Evolutionary conservation across 2,888 invertebrate genomes (phyloP), one percentile per base, ranked within the genome.

Genomic region (Pogonocherus hispidulus): DNA sequence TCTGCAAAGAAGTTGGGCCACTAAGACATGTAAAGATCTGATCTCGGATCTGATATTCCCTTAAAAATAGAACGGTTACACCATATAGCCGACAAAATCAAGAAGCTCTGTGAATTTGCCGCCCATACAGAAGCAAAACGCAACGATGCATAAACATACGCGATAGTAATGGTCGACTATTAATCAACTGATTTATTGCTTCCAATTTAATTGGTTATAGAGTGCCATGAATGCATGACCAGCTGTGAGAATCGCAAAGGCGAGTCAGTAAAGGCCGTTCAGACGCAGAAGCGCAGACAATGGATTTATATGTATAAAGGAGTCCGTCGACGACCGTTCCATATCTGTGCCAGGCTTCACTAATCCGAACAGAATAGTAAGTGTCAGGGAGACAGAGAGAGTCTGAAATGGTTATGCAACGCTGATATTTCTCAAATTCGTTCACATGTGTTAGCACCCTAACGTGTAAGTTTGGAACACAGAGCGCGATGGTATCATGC

Each of bases 181-280:
- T 51, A 51, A 51, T 51, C 23, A 55, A 41, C 19, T 35, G 41
- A 35, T 54, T 35, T 54, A 54, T 54, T 54, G 18, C 27, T 54
- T 54, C 27, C 35, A 32, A 54, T 54, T 32, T 55, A 55, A 41
- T 23, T 51, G 3, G 37, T 37, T 19, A 32, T 32, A 4, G 49
- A 23, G 9, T 23, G 32, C n/a, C 11, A 4, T 16, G 6, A 8
- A 41, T 18, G 55, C 55, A 55, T 20, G 55, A 41, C 41, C 37
- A 55, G 22, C 20, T 14, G 14, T 41, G 55, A 14, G 41, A 41
- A 37, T 55, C 35, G 41, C 41, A 41, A n/a, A 1, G 19, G 19
- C 11, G 37, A 14, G 20, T 55, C 20, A 5, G 41, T n/a, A 11
- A 18, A n/a, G 37, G 18, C 18, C 18, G 22, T 19, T 6, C 55